Evolutionary conservation across 1,140 invertebrate genomes (phyloP), one percentile per base, ranked within the genome.

Genomic region (Halesus radiatus): DNA sequence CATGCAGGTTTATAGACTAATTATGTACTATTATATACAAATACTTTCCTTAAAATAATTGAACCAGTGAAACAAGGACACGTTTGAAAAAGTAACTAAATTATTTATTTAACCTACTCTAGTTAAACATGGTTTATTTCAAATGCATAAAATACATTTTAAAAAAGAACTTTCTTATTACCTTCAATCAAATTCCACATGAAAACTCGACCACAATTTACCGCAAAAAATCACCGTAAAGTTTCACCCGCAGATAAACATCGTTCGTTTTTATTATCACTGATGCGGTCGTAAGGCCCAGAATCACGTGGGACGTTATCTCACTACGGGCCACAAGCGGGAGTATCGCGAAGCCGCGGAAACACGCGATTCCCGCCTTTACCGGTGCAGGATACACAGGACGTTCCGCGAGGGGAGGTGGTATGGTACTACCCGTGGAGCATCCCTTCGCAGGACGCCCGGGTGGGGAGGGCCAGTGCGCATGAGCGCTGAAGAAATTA

Each of bases 281-380:
- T 70, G 37, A 50, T 70, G 18, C 45, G 37, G 18, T 26, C 66
- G 66, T 50, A 70, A 45, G 66, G 37, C 66, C 18, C 37, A 70
- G 45, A 70, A 70, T 70, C 66, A 70, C 66, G 66, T 70, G 62
- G 66, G 66, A 50, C 22, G 66, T 70, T 70, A 70, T 70, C 66
- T 45, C 37, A 50, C 66, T 70, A 50, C 66, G 66, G 66, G 20
- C n/a, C 37, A 7, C 45, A 50, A n/a, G 37, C 45, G 22, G 32
- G 37, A 70, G 66, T 23, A 70, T 20, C 37, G 66, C 37, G 37
- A 7, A 70, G 37, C 37, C 10, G 37, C 66, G 32, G 16, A n/a
- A 50, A 7, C 66, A 70, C 66, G 66, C 66, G 66, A 70, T 20
- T 70, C 66, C 37, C 66, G 32, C 29, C 66, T 37, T 37, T 50